Evolutionary conservation across 2,888 invertebrate genomes (phyloP), one percentile per base, ranked within the genome.

Genomic region (Thera britannica): DNA sequence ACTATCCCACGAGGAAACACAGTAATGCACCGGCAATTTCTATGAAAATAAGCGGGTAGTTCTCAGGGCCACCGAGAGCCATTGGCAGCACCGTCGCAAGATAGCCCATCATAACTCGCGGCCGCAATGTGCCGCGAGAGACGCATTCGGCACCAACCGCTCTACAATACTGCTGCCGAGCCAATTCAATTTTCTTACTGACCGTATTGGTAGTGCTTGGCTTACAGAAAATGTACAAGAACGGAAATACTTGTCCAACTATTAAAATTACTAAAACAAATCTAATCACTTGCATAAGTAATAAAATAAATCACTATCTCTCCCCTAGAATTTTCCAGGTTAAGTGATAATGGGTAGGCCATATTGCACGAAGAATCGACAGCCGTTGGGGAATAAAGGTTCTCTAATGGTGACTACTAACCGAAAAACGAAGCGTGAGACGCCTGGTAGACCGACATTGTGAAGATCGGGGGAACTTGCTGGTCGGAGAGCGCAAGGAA

Each of bases 101-200:
- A 69, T 69, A 65, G 69, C 79, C 83, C 85, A 86, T 87, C 89
- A 87, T 86, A 88, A 85, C 82, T 87, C 79, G 75, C 70, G 71
- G 74, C 72, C 80, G 69, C 77, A 86, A 92, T 90, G 90, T 81
- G 84, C 80, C 90, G 82, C 89, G 73, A 83, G 92, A 90, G 92
- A 90, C 86, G 84, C 89, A 91, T 92, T 90, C 82, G 77, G 85
- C 90, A 90, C 92, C 92, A 91, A 70, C 66, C 66, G 63, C 70
- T 66, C 65, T 62, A 66, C 66, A 62, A 69, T 65, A 69, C 69
- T 55, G 62, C 58, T 61, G 65, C 72, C 66, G 84, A 76, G 78
- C 83, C 87, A 89, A 91, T 92, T 91, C 90, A 91, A 92, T 92
- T 91, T 90, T 90, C 90, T 89, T 88, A 86, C 89, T 89, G 87